A percentile compares a stretch with the other conserved stretches of the same genome.
Evolutionary conservation across 2,888 invertebrate species (phyloP).

Genomic region (Saturnia japonica): DNA sequence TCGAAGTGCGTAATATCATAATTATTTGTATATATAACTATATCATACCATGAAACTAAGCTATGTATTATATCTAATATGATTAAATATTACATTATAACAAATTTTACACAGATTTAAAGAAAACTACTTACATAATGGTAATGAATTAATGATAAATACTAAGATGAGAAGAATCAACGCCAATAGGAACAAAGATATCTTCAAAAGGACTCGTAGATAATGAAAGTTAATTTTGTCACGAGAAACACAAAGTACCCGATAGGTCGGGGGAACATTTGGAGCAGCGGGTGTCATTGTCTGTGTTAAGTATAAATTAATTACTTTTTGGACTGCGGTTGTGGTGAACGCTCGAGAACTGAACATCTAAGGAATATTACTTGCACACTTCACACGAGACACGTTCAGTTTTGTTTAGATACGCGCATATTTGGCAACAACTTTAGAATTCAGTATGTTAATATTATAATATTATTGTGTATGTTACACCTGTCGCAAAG

Average conservation of each 20-base stretch:
- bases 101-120: background rate
- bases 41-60: background rate
- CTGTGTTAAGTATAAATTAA: constrained; percentile 47
- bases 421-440: background rate
- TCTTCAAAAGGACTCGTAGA: constrained; percentile 31
- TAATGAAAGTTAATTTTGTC: constrained; percentile 41
- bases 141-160: background rate
- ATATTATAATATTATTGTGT: background rate
- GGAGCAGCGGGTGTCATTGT: constrained; percentile 42
- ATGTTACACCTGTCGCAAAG: background rate
- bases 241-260: constrained; percentile 29
- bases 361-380: constrained; percentile 30
- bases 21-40: too few relatives aligned
- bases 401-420: constrained; percentile 19
- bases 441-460: constrained; percentile 1
- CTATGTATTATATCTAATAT: background rate
- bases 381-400: constrained; percentile 24
- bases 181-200: constrained; percentile 23
- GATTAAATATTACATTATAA: background rate
- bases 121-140: background rate
- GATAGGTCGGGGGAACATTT: constrained; percentile 36
- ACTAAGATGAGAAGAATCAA: background rate
- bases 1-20: too few relatives aligned
- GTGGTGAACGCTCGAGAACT: constrained; percentile 25
- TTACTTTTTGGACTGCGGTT: constrained; percentile 45